phyloP scores from a whole-genome alignment of 1,140 invertebrate genomes.

The Stenopsyche tienmushanensis region DNA sequence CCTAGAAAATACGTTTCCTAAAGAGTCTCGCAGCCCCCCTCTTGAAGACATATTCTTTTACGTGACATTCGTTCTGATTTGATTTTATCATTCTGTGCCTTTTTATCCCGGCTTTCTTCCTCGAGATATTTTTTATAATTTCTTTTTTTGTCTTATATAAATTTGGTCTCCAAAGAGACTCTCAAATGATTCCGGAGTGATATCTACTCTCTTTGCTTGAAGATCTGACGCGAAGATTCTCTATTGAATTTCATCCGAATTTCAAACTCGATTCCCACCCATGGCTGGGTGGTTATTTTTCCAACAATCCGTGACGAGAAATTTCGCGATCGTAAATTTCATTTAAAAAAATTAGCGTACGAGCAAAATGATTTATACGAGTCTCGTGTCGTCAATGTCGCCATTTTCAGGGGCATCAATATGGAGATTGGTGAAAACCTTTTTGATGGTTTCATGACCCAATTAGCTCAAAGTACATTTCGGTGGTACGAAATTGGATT shows the following conservation, averaged over 20 bases:
- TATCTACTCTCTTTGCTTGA: not conserved
- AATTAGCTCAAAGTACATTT: not conserved
- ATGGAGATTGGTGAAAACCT: not conserved
- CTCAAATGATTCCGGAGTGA: not conserved
- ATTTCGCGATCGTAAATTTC: not conserved
- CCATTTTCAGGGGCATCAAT: not conserved
- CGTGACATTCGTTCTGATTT: conserved; percentile 30
- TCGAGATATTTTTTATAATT: not conserved
- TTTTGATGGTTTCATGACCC: not conserved
- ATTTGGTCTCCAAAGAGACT: not conserved
- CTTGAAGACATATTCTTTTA: conserved; percentile 26
- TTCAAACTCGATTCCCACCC: not conserved
- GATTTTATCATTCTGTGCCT: conserved; percentile 30
- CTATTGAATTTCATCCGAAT: not conserved
- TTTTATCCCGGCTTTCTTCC: conserved; percentile 12
- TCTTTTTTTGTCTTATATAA: not conserved
- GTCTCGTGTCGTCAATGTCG: not conserved
- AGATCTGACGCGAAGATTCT: not conserved
- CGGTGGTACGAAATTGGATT: not conserved
- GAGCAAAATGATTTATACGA: not conserved
- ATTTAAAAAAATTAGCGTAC: not conserved
- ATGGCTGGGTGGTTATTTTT: not conserved
- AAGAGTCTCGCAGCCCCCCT: not conserved
- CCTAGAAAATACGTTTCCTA: not conserved
- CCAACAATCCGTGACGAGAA: not conserved